Conservation (phyloP, 2,888 invertebrate species). For the Drosophila mayaguana region DNA sequence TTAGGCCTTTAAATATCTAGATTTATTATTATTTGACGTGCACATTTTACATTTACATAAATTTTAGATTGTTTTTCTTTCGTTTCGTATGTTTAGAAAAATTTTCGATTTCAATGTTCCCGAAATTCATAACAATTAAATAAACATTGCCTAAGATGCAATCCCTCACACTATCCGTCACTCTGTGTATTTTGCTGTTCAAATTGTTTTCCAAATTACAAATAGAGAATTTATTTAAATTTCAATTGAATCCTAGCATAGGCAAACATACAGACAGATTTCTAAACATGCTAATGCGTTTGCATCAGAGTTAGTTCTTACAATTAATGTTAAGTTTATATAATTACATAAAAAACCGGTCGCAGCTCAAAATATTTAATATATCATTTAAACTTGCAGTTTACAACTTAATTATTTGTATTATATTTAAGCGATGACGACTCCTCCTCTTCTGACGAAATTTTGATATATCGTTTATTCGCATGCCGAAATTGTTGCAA, state of each 20-base stretch:
- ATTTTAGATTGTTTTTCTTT: constrained; percentile 52
- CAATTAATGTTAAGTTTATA: constrained; percentile 58
- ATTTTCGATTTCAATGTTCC: constrained; percentile 72
- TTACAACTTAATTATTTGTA: constrained; percentile 42
- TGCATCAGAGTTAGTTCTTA: constrained; percentile 53
- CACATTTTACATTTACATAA: constrained; percentile 80
- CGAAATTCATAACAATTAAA: constrained; percentile 74
- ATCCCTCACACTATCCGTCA: constrained; percentile 5
- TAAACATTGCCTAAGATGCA: constrained; percentile 65
- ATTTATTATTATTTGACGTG: constrained; percentile 80
- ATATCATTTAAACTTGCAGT: constrained; percentile 15
- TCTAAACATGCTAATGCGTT: constrained; percentile 33
- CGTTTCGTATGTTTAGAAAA: constrained; percentile 54
- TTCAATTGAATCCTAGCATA: constrained; percentile 21
- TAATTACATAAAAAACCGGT: constrained; percentile 71
- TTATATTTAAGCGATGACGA: constrained; percentile 29
- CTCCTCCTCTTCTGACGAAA: constrained; percentile 21
- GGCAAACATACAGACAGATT: constrained; percentile 40
- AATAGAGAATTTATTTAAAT: constrained; percentile 16
- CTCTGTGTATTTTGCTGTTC: constrained; percentile 24
- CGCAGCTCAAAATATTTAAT: constrained; percentile 40
- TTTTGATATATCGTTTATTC: constrained; percentile 52
- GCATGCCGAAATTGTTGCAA: constrained; percentile 49
- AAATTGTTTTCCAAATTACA: constrained; percentile 28
- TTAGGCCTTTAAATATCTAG: constrained; percentile 78